These are phyloP conservation scores for Spodoptera litura DNA, from an alignment of 1,140 invertebrate genomes.

Conservation along the genomic window DNA sequence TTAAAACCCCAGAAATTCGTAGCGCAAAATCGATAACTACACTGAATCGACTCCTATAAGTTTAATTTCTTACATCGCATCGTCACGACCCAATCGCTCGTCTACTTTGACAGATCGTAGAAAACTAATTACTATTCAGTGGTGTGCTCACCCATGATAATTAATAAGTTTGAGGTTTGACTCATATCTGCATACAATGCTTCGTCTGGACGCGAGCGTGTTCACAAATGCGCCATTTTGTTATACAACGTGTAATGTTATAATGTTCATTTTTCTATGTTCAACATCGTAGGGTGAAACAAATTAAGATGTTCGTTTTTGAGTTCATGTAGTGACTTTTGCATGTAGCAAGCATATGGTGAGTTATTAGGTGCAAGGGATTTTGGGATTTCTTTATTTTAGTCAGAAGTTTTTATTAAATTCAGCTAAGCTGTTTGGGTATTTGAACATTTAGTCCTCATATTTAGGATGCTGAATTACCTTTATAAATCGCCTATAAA, in stretches of 20 bases:
- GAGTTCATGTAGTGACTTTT: no score
- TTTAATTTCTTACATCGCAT: background rate
- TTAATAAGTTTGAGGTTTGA: conserved; percentile 80
- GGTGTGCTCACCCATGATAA: conserved; percentile 70
- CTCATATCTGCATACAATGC: conserved; percentile 79
- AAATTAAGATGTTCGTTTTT: background rate
- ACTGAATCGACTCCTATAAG: no score
- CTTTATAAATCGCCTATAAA: no score
- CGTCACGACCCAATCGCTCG: conserved; percentile 46
- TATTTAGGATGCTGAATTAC: no score
- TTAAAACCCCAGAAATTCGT: no score
- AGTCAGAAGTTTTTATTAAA: no score
- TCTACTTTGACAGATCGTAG: conserved; percentile 53
- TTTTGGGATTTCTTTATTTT: no score
- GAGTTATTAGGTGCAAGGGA: no score
- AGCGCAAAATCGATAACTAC: no score
- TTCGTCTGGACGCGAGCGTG: conserved; percentile 64
- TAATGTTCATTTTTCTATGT: conserved; percentile 15
- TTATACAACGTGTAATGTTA: conserved; percentile 27
- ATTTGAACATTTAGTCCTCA: no score
- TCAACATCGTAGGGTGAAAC: background rate
- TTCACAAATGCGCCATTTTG: conserved; percentile 38
- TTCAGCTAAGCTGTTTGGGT: no score
- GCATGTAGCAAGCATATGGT: no score
- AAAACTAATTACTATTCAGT: conserved; percentile 73